Evolutionary conservation across 2,113 vertebrate species (phyloP).

Genomic region (Pteropus alecto): DNA sequence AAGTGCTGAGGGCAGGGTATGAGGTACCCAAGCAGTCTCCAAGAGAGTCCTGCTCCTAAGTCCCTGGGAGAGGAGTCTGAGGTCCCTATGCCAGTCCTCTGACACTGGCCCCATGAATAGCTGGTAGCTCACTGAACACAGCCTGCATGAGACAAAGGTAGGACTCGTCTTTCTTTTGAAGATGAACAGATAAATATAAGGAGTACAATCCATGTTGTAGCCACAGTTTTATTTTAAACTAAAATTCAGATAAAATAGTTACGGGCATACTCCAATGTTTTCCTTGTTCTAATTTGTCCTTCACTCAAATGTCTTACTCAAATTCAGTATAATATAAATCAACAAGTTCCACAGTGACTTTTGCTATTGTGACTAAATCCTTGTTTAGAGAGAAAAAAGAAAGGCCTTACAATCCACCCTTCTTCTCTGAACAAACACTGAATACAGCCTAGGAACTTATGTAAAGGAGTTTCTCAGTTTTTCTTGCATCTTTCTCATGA

Average conservation of each 20-base stretch:
- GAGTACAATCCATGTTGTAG: background rate
- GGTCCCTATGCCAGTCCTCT: background rate
- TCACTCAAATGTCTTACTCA: background rate
- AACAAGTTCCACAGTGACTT: background rate
- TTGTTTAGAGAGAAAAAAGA: background rate
- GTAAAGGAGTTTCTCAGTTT: background rate
- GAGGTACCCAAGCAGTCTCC: conserved; percentile 24
- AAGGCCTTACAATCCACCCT: background rate
- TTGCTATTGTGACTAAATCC: background rate
- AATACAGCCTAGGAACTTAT: background rate
- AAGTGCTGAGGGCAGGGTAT: background rate
- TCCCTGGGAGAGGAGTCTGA: conserved; percentile 29
- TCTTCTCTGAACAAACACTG: background rate
- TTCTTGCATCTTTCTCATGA: background rate
- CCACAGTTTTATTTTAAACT: background rate
- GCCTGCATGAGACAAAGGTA: background rate
- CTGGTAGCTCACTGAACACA: background rate
- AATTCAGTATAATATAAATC: background rate
- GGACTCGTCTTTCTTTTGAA: background rate
- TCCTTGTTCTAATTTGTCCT: background rate
- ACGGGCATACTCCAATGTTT: background rate
- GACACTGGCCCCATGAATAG: background rate
- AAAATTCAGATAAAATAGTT: background rate
- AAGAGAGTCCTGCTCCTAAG: conserved; percentile 21
- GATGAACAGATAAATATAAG: background rate